These are phyloP conservation scores for Vespertilio murinus DNA, from an alignment of 2,797 vertebrate genomes.

Conservation along the genomic window DNA sequence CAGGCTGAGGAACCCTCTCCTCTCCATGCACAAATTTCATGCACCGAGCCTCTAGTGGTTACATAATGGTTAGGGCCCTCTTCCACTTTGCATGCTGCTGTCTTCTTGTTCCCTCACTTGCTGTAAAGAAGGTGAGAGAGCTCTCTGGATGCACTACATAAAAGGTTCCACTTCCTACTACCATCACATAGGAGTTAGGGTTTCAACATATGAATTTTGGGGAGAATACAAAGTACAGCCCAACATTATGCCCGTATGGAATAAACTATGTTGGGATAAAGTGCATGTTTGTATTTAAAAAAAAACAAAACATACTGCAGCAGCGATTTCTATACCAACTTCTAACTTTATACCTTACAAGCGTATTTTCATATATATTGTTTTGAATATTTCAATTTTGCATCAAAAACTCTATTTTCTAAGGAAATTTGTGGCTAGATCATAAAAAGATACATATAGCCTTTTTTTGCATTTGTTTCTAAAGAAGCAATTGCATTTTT, in stretches of 20 bases:
- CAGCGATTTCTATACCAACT: neutral
- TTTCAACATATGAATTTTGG: neutral
- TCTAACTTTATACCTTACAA: neutral
- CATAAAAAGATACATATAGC: neutral
- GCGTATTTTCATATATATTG: neutral
- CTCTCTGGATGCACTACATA: neutral
- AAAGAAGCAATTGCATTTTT: neutral
- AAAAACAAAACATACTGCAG: neutral
- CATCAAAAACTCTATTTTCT: constrained; percentile 3
- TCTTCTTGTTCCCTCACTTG: neutral
- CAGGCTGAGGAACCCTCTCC: no score
- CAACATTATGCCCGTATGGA: neutral
- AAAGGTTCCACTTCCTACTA: neutral
- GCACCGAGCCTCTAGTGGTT: neutral
- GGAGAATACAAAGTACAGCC: neutral
- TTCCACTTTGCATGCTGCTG: neutral
- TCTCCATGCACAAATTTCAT: no score
- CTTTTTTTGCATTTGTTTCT: neutral
- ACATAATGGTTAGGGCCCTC: neutral
- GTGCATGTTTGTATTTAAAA: neutral
- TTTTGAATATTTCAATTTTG: constrained; percentile 2
- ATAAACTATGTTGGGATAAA: neutral
- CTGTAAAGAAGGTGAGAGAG: neutral
- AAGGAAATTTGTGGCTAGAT: neutral
- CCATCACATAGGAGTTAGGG: neutral